A percentile compares a stretch with the other conserved stretches of the same genome.
Evolutionary conservation across 2,888 invertebrate genomes (phyloP).

Genomic region (Troglohyphantes excavatus): DNA sequence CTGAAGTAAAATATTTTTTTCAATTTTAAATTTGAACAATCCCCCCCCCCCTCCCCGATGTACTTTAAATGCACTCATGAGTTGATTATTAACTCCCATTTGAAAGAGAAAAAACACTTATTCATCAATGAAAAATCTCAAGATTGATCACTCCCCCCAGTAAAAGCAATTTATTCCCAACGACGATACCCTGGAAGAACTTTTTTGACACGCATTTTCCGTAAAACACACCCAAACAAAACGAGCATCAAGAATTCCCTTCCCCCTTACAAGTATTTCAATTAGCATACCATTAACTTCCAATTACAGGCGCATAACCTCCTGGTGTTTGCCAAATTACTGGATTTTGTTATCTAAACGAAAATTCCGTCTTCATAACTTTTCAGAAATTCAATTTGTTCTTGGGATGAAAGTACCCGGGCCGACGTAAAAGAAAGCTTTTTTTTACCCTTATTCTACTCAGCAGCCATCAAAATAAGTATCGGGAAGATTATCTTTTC

Average conservation of each 20-base stretch:
- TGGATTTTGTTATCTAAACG: not conserved
- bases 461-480: conserved; percentile 3
- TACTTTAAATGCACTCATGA: too few species aligned
- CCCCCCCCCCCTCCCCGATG: too few species aligned
- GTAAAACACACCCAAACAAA: not conserved
- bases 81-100: too few species aligned
- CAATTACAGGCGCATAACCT: conserved; percentile 20
- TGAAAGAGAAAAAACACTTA: not conserved
- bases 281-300: conserved; percentile 56
- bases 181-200: not conserved
- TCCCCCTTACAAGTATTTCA: conserved; percentile 40
- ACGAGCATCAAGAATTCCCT: conserved; percentile 6
- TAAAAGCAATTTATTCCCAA: not conserved
- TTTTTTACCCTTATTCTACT: not conserved
- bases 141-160: not conserved
- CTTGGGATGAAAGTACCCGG: not conserved
- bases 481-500: conserved; percentile 15
- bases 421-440: not conserved
- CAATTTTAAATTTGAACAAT: too few species aligned
- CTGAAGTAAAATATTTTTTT: too few species aligned
- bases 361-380: conserved; percentile 14
- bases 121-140: not conserved
- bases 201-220: not conserved
- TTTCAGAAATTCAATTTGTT: conserved; percentile 33
- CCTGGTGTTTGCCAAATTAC: conserved; percentile 7